Evolutionary conservation across 2,113 vertebrate genomes (phyloP).

Genomic region (Chlamydotis undulata): DNA sequence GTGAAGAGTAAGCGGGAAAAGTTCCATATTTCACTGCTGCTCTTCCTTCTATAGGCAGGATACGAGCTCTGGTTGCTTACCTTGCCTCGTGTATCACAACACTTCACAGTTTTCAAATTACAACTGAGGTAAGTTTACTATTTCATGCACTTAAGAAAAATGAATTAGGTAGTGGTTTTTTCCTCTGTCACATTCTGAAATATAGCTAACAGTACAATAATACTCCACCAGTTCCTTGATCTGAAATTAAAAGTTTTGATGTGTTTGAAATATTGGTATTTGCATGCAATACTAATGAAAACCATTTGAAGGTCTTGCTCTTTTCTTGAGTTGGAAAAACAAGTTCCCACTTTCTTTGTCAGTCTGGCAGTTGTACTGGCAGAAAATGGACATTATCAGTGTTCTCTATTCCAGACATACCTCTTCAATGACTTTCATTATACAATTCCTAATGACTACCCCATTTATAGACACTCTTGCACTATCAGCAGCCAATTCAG

Average conservation of each 20-base stretch:
- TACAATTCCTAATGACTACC: not conserved
- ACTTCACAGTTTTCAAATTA: not conserved
- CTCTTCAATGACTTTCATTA: not conserved
- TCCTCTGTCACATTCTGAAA: not conserved
- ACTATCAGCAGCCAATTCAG: not conserved
- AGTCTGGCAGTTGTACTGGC: not conserved
- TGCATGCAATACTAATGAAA: not conserved
- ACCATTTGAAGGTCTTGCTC: not conserved
- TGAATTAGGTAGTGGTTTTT: not conserved
- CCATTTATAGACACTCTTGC: not conserved
- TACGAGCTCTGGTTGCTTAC: not conserved
- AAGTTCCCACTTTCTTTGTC: not conserved
- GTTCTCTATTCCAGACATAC: not conserved
- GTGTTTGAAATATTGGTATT: not conserved
- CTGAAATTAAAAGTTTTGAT: not conserved
- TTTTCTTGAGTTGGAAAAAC: conserved; percentile 10
- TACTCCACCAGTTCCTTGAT: not conserved
- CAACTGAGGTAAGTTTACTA: not conserved
- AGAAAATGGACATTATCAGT: not conserved
- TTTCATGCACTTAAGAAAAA: not conserved
- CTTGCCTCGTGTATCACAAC: not conserved
- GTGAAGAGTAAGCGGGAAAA: not conserved
- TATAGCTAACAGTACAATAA: not conserved
- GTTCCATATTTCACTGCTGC: not conserved
- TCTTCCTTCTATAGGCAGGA: not conserved